These are phyloP conservation scores for Nothoprocta perdicaria DNA, from an alignment of 2,113 vertebrate genomes.

Conservation along the genomic window DNA sequence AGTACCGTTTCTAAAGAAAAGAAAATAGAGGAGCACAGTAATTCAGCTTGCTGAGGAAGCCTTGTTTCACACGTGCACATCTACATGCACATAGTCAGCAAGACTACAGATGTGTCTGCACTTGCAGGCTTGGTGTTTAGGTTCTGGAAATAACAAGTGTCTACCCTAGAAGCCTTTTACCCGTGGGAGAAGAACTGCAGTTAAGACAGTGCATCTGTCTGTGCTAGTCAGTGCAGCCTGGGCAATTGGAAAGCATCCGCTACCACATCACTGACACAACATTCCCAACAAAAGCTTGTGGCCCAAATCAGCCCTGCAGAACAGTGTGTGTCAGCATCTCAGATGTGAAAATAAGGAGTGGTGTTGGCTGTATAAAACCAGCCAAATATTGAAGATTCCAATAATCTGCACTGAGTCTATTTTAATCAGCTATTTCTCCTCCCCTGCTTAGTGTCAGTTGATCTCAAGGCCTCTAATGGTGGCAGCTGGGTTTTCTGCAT, in stretches of 20 bases:
- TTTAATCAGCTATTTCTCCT: neutral
- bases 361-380: neutral
- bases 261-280: neutral
- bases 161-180: neutral
- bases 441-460: neutral
- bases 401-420: neutral
- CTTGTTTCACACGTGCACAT: rapidly evolving
- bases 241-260: neutral
- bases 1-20: neutral
- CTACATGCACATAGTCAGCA: neutral
- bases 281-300: neutral
- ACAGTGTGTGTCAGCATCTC: neutral
- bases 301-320: neutral
- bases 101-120: neutral
- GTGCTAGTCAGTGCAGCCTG: neutral
- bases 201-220: neutral
- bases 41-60: neutral
- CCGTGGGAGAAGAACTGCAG: neutral
- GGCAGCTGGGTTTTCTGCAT: neutral
- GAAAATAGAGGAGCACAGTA: neutral
- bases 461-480: neutral
- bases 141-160: neutral
- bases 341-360: neutral
- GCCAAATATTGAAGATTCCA: neutral
- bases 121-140: neutral